These are phyloP conservation scores for Ceratosolen solmsi DNA, from an alignment of 1,140 invertebrate genomes.

Conservation along the genomic window DNA sequence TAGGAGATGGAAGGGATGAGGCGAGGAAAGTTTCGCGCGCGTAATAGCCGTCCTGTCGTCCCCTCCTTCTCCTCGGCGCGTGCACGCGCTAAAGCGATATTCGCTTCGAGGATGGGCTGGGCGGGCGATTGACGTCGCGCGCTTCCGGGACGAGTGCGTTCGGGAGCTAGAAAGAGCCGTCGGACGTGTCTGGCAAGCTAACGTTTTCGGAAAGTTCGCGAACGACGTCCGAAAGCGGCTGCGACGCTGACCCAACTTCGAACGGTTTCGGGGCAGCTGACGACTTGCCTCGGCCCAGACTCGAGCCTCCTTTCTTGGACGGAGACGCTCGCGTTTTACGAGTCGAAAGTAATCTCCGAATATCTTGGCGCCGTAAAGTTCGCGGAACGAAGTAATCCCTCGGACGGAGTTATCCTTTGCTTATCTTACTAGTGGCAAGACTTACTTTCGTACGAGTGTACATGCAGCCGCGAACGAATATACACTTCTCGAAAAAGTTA, in stretches of 20 bases:
- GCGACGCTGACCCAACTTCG: neutral
- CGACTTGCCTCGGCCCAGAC: no score
- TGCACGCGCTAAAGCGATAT: neutral
- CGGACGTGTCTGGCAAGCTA: conserved; percentile 46
- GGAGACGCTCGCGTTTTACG: neutral
- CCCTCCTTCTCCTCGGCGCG: neutral
- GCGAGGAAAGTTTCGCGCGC: no score
- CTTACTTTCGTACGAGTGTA: neutral
- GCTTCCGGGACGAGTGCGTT: conserved; percentile 54
- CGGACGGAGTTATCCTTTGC: neutral
- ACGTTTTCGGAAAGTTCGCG: neutral
- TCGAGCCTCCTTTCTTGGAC: no score
- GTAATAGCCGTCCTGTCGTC: no score
- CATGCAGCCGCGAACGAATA: no score
- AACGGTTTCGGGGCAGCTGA: no score
- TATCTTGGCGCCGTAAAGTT: neutral
- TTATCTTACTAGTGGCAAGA: neutral
- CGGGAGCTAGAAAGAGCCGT: conserved; percentile 56
- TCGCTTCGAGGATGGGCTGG: conserved; percentile 47
- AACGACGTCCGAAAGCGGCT: no score
- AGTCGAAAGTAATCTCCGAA: neutral
- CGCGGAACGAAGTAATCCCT: neutral
- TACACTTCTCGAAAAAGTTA: neutral
- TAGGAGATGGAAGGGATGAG: neutral
- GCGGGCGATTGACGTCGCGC: conserved; percentile 42